Conservation (phyloP, 2,797 vertebrate species). For the Scolopax rusticola region DNA sequence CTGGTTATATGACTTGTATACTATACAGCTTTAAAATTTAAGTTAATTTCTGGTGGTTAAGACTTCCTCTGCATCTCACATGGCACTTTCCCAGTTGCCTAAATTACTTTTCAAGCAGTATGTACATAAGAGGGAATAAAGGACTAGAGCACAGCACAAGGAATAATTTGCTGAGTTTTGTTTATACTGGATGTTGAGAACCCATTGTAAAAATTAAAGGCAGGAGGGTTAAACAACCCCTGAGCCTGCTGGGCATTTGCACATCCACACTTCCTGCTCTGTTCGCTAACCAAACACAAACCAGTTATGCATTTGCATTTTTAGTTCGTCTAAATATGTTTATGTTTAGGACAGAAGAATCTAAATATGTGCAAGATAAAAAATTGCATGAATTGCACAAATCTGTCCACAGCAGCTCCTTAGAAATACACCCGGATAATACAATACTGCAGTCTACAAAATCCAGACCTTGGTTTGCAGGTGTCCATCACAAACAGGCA, state of each 20-base stretch:
- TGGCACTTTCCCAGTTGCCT: neutral
- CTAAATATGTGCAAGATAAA: neutral
- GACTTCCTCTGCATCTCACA: neutral
- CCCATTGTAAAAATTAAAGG: slow-evolving; percentile 38
- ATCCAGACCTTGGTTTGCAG: neutral
- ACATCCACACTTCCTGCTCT: slow-evolving; percentile 42
- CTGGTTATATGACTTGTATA: neutral
- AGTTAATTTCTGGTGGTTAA: slow-evolving; percentile 34
- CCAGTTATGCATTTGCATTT: slow-evolving; percentile 32
- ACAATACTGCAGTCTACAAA: neutral
- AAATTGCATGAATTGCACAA: neutral
- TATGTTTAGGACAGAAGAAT: slow-evolving; percentile 6
- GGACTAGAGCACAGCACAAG: neutral
- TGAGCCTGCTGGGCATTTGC: slow-evolving; percentile 28
- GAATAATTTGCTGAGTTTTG: slow-evolving; percentile 3
- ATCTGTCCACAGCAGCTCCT: neutral
- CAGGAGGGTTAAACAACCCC: neutral
- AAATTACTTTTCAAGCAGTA: neutral
- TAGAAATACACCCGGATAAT: neutral
- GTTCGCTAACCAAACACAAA: neutral
- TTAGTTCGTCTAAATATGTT: slow-evolving; percentile 49
- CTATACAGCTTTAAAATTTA: neutral
- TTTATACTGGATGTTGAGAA: slow-evolving; percentile 19
- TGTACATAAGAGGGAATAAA: neutral
- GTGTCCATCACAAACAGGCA: neutral